Base-by-base conservation (phyloP, 2,797 vertebrate genomes). In the Kryptopterus vitreolus region DNA sequence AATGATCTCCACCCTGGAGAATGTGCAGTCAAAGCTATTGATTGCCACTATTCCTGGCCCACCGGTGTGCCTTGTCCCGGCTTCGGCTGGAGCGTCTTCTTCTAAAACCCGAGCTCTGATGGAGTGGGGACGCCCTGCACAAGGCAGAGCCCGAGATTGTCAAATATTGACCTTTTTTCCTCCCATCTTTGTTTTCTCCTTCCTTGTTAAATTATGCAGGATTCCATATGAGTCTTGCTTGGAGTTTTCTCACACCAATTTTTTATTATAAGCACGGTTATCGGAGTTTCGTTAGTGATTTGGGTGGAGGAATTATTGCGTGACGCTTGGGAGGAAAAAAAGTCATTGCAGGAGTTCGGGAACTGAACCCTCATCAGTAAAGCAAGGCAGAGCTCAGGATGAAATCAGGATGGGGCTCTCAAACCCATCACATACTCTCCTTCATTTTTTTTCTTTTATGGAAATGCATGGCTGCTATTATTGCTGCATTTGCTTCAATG, bases 1-100 rank as follows among this genome's bases (percentile, higher is more conserved):
- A 94, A 95, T 94, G 94, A 95, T 93, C 95, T 94, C 92, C 92
- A 91, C 95, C 94, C 95, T 93, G 90, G 95, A 96, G 96, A 95
- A 93, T 92, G 94, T 94, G 93, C 92, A 90, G 92, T 92, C 92
- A 90, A 91, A 95, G 93, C 92, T 95, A 96, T 97, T 90, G 95
- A 97, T 97, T 94, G 93, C 89, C 91, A 95, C 96, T 97, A 95
- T 98, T 97, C 95, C 93, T 96, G 95, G 94, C 92, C 94, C 94
- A 92, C 90, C 93, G 95, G 94, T 88, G 94, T 90, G 90, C 91
- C 92, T 86, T 55, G 89, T 89, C 92, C 90, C 86, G 82, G 86
- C 82, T 91, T 83, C 88, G 84, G 88, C 88, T 92, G n/a, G n/a
- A 88, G 88, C 87, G 92, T 93, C 91, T 91, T 88, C 87, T 87